Evolutionary conservation across 2,797 vertebrate genomes (phyloP).

Genomic region (Petrocephalus schoutedeni): DNA sequence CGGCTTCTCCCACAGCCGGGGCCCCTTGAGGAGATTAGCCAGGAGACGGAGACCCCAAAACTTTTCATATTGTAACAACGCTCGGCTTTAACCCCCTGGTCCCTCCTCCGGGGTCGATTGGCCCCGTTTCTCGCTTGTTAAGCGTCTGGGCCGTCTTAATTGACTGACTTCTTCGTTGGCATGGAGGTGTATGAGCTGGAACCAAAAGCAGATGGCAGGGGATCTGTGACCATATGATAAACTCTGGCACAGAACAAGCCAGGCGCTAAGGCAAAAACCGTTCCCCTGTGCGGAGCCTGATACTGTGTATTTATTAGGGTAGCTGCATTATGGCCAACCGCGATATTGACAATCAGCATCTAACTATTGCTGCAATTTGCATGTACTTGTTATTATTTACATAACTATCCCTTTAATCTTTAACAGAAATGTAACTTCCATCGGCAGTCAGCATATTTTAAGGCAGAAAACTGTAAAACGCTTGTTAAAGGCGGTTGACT

Average conservation of each 20-base stretch:
- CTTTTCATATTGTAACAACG: background rate
- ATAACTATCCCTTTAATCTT: slow-evolving; percentile 20
- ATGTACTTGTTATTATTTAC: slow-evolving; percentile 21
- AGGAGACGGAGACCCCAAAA: slow-evolving; percentile 20
- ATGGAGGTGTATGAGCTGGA: slow-evolving; percentile 62
- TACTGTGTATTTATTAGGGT: slow-evolving; percentile 28
- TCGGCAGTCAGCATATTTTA: slow-evolving; percentile 15
- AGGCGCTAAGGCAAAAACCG: slow-evolving; percentile 22
- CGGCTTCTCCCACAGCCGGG: slow-evolving; percentile 19
- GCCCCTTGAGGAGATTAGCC: slow-evolving; percentile 18
- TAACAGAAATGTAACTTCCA: slow-evolving; percentile 20
- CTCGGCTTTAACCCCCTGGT: slow-evolving; percentile 24
- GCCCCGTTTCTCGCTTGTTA: slow-evolving; percentile 63
- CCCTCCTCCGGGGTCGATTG: slow-evolving; percentile 49
- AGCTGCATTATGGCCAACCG: background rate
- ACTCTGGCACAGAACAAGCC: slow-evolving; percentile 35
- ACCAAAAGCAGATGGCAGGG: slow-evolving; percentile 55
- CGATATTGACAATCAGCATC: slow-evolving; percentile 1
- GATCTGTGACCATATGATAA: slow-evolving; percentile 46
- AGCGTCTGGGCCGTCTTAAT: slow-evolving; percentile 62
- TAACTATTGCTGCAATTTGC: slow-evolving; percentile 21
- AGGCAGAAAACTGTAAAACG: slow-evolving; percentile 19
- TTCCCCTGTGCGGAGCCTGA: slow-evolving; percentile 16
- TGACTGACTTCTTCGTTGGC: slow-evolving; percentile 64
- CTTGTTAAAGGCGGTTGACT: background rate